Evolutionary conservation across 2,113 vertebrate species (phyloP).

Genomic region (Dascyllus trimaculatus): DNA sequence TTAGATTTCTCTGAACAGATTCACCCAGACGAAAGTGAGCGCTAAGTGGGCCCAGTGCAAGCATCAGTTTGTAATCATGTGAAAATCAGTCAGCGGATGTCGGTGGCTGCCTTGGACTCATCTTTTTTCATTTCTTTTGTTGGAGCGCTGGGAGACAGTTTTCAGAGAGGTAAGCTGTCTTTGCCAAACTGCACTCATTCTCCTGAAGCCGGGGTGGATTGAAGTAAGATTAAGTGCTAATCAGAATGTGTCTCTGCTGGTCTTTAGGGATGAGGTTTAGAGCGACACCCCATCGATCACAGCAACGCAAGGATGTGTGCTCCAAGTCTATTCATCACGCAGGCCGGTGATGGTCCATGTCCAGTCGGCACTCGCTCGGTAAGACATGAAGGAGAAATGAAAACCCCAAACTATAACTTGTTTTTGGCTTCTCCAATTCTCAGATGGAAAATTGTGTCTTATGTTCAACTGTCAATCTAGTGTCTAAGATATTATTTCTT

Average conservation of each 20-base stretch:
- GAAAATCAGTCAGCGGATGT: constrained; percentile 71
- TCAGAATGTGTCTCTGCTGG: constrained; percentile 66
- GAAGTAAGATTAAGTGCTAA: constrained; percentile 73
- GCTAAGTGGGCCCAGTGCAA: constrained; percentile 68
- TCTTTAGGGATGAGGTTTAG: constrained; percentile 65
- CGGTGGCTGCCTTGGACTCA: constrained; percentile 46
- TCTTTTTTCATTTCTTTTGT: constrained; percentile 53
- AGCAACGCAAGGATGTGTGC: constrained; percentile 18
- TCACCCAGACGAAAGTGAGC: constrained; percentile 59
- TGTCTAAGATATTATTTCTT: constrained; percentile 24
- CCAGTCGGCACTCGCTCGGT: constrained; percentile 34
- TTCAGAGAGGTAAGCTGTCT: constrained; percentile 30
- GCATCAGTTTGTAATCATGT: constrained; percentile 77
- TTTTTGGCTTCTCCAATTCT: constrained; percentile 26
- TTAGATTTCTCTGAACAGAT: constrained; percentile 73
- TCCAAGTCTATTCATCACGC: constrained; percentile 54
- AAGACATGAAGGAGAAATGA: constrained; percentile 37
- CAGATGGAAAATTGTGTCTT: constrained; percentile 45
- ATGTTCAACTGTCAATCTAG: constrained; percentile 50
- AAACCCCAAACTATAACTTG: constrained; percentile 46
- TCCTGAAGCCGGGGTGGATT: constrained; percentile 46
- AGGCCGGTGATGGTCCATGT: constrained; percentile 57
- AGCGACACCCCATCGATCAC: constrained; percentile 65
- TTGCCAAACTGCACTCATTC: constrained; percentile 46
- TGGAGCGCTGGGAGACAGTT: constrained; percentile 27